Conservation (phyloP, 2,113 vertebrate genomes). For the Gnathonemus echidnorhynchus region DNA sequence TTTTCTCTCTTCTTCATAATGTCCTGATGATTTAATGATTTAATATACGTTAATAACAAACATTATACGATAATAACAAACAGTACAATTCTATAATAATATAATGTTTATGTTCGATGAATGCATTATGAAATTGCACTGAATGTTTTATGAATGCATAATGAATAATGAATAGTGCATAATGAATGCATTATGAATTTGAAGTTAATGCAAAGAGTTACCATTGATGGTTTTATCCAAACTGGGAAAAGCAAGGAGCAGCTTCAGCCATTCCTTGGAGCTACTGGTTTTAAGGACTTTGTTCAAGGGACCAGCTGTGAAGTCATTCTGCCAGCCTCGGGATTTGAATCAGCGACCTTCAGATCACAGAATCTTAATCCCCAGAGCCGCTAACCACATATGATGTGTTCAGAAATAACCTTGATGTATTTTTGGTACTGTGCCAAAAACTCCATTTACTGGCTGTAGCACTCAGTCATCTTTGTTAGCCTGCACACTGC, state of each 20-base stretch:
- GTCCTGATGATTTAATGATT: not conserved
- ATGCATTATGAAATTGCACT: not conserved
- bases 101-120: not conserved
- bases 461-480: not conserved
- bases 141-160: not conserved
- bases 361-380: not conserved
- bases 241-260: not conserved
- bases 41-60: not conserved
- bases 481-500: not conserved
- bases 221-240: not conserved
- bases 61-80: not conserved
- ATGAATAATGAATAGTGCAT: not conserved
- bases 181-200: not conserved
- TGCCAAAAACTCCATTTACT: conserved; percentile 10
- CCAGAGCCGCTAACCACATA: not conserved
- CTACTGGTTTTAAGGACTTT: not conserved
- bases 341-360: not conserved
- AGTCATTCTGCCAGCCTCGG: not conserved
- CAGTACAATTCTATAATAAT: not conserved
- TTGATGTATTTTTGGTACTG: not conserved
- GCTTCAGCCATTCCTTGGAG: not conserved
- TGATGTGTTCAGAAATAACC: not conserved
- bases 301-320: not conserved
- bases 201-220: not conserved
- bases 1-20: not conserved